Base-by-base conservation (phyloP, 2,888 invertebrate genomes). In the Pammene fasciana region DNA sequence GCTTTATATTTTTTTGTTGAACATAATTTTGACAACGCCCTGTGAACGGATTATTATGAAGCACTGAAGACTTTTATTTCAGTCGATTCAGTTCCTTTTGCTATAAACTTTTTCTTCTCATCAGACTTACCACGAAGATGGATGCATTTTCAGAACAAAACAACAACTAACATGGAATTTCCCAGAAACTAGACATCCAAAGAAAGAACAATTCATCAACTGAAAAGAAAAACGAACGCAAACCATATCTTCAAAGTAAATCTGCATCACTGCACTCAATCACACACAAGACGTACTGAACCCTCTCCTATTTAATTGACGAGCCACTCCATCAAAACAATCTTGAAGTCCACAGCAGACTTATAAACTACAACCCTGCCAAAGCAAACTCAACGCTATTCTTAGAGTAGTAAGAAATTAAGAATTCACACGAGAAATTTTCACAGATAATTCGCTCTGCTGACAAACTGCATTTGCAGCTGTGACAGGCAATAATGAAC, bases 251-350 rank as follows among this genome's bases (percentile, higher is more conserved):
- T 81, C 79, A 79, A 82, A 86, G 82, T 73, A 77, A 85, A 87
- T 86, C 86, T 89, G 89, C 88, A 88, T 88, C 86, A 85, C 81
- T 89, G 89, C 88, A 88, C 88, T 90, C 90, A 87, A 89, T 90
- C 91, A 90, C 82, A 84, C 79, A 79, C 78, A 80, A 83, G 84
- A 86, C 82, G 82, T 82, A 82, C 83, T 78, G 84, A 87, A 85
- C 86, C 86, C 86, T 87, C 85, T 85, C 84, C 84, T 83, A 84
- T 86, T 86, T 91, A 90, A 91, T 90, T 91, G 92, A 90, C 90
- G 86, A 86, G 79, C 86, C 88, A 90, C 90, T 92, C 90, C 85
- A 90, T 91, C 90, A 92, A 86, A 87, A 86, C 84, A 87, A 85
- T 85, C 86, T 84, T 85, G 84, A 82, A 84, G 82, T 78, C 71